Evolutionary conservation across 2,888 invertebrate species (phyloP).

Genomic region (Marronus borbonicus): DNA sequence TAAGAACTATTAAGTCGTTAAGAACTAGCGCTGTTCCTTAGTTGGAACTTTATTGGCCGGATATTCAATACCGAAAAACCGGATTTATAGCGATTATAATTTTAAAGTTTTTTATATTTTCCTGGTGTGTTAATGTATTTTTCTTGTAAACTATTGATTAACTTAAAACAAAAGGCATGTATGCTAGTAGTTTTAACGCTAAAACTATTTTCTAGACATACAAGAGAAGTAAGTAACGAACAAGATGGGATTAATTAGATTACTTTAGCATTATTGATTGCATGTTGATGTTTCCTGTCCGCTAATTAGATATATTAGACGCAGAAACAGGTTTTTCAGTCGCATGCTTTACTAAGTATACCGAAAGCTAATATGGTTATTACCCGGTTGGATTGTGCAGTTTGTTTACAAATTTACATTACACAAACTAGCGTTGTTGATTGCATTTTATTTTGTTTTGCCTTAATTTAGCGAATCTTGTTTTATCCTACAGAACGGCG

Average conservation of each 20-base stretch:
- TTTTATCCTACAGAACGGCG: not conserved
- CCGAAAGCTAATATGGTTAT: not conserved
- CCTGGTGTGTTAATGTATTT: not conserved
- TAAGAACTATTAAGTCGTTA: constrained; percentile 31
- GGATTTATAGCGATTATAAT: constrained; percentile 14
- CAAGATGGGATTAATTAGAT: not conserved
- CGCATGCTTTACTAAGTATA: not conserved
- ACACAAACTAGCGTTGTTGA: constrained; percentile 1
- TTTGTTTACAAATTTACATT: not conserved
- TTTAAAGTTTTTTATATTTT: constrained; percentile 12
- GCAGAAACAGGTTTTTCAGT: not conserved
- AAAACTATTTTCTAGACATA: not conserved
- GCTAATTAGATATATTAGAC: constrained; percentile 12
- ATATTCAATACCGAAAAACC: constrained; percentile 21
- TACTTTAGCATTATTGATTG: not conserved
- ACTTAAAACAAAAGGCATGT: not conserved
- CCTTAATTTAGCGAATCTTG: not conserved
- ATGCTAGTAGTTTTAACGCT: not conserved
- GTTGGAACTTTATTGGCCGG: constrained; percentile 3
- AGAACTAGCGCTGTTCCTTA: constrained; percentile 14
- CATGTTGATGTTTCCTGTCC: not conserved
- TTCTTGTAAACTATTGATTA: not conserved
- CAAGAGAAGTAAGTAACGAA: not conserved
- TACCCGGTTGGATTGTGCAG: not conserved
- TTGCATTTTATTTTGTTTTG: not conserved